Conservation (phyloP, 2,888 invertebrate genomes). For the Neocrepidodera transversa region DNA sequence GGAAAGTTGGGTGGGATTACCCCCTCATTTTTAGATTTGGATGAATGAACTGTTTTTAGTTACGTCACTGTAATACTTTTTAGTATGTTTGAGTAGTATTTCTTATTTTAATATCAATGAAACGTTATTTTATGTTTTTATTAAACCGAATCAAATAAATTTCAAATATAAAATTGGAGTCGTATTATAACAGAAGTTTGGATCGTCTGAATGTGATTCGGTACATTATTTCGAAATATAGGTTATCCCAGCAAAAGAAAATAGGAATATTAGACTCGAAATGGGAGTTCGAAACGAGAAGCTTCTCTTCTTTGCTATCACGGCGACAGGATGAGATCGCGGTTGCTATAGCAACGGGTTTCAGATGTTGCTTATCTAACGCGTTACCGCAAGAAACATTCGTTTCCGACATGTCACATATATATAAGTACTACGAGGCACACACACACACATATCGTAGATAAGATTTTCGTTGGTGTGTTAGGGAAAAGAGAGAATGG, state of each 20-base stretch:
- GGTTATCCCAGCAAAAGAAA: conserved; percentile 47
- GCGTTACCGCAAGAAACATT: conserved; percentile 57
- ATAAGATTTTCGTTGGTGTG: conserved; percentile 53
- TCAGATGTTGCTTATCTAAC: conserved; percentile 55
- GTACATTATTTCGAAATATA: conserved; percentile 55
- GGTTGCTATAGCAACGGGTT: conserved; percentile 53
- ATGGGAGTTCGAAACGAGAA: conserved; percentile 44
- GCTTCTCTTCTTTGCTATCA: conserved; percentile 33
- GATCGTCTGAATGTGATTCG: conserved; percentile 24
- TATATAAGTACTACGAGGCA: conserved; percentile 39
- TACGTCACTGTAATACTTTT: no score
- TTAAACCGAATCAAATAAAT: neutral
- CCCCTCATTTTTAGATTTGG: no score
- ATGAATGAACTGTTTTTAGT: no score
- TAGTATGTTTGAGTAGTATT: no score
- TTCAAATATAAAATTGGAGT: neutral
- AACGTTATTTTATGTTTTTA: no score
- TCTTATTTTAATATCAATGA: neutral
- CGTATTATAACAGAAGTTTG: neutral
- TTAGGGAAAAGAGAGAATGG: conserved; percentile 38
- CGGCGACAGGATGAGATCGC: conserved; percentile 45
- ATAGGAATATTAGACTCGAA: conserved; percentile 48
- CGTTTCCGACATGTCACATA: conserved; percentile 56
- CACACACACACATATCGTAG: conserved; percentile 53
- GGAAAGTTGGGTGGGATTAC: no score